Evolutionary conservation across 2,113 vertebrate genomes (phyloP), one percentile per base, ranked within the genome.

Genomic region (Chaetodon trifascialis): DNA sequence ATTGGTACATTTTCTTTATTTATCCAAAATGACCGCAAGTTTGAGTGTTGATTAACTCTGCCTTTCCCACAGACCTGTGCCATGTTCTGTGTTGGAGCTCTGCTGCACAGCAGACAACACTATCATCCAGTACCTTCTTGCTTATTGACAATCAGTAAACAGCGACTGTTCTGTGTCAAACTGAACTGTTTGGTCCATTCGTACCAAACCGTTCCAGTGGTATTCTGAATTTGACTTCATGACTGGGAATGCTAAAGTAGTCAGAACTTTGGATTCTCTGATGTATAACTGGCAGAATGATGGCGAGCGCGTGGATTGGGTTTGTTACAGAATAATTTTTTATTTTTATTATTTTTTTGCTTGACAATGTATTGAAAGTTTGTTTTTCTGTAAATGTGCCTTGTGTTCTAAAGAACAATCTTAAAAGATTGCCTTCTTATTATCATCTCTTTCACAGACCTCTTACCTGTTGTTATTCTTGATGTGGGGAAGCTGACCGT

Each of bases 111-210:
- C 64, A 76, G 80, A 70, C 51, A 30, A 80, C 9, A 21, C 79
- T n/a, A 56, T 85, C 76, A 60, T 73, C 76, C 77, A 74, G 62
- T 46, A 59, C 23, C 77, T 58, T 77, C 21, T 56, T 68, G 90
- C 86, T 86, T 86, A 34, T 71, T 88, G 94, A 95, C 94, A 94
- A 95, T 95, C 94, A 91, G 58, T 83, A 60, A 79, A 85, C 51
- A 15, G 58, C 60, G 36, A 64, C 67, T n/a, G 75, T 79, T 86
- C 49, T 69, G 58, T 52, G 36, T 70, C 59, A 34, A 51, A 38
- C 58, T 47, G 81, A 86, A 69, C 73, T 17, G 76, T 87, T 82
- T 84, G 51, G 40, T 80, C 23, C 3, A 19, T 64, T 75, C 51
- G 59, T 40, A 52, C 80, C 60, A 69, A 80, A 84, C 84, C 19